Evolutionary conservation across 2,888 invertebrate species (phyloP), one percentile per base, ranked within the genome.

Genomic region (Copidosoma aretas): DNA sequence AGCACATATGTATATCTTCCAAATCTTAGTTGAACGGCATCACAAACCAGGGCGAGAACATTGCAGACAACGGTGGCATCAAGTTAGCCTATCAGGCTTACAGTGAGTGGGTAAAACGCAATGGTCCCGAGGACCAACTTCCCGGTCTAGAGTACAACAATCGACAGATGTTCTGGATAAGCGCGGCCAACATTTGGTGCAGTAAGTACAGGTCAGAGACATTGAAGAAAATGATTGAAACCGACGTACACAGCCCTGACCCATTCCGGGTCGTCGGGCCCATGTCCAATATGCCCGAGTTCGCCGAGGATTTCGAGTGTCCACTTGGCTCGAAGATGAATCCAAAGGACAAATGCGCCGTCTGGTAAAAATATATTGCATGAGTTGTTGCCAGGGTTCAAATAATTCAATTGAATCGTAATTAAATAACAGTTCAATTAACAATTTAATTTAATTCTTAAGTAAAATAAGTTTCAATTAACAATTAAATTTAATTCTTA

Each of bases 31-130:
- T 97, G 63, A 95, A 96, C 79, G 97, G 97, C 61, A 90, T 95
- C 69, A 93, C 93, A 79, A 95, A 95, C 0, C 94, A 95, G 85
- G 95, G 95, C 17, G 97, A 97, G 82, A 97, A 97, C 82, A 97
- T 97, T 67, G 97, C 97, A 0, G 97, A 97, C 82, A 97, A 96
- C 80, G 96, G 95, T 1, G 97, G 96, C 0, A 89, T 96, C 73
- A 96, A 95, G 81, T 93, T 94, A 81, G 93, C 96, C 0, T 97
- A 96, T 83, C 86, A 89, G 71, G 95, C 94, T 0, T 95, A 95
- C 83, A 87, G 89, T 58, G 88, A 88, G 14, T 94, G 93, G 93
- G 88, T 87, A 0, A 84, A 87, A 41, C 86, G 89, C 10, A 88
- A 92, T 78, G 89, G 89, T 0, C 84, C 84, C 0, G 93, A 93